These are phyloP conservation scores for Hystrix brachyura DNA, from an alignment of 2,113 vertebrate genomes.

Conservation along the genomic window DNA sequence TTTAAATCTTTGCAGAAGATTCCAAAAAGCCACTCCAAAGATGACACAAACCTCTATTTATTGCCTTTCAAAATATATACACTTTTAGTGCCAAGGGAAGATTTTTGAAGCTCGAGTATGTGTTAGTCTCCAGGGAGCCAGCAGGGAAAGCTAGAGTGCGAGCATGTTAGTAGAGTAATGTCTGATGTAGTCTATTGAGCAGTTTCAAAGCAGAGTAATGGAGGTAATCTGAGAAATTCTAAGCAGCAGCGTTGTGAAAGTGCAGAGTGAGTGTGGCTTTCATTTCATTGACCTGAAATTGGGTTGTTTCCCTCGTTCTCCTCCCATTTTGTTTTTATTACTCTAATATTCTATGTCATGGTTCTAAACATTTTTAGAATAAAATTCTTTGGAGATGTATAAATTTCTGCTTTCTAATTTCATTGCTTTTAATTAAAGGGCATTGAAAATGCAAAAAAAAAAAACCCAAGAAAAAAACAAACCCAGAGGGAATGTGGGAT, in stretches of 20 bases:
- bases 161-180: constrained; percentile 71
- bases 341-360: constrained; percentile 54
- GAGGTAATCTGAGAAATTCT: constrained; percentile 68
- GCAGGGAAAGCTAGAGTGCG: constrained; percentile 61
- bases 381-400: constrained; percentile 20
- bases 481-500: not conserved
- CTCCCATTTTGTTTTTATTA: constrained; percentile 75
- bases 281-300: constrained; percentile 79
- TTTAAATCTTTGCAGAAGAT: constrained; percentile 73
- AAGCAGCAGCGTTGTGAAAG: constrained; percentile 68
- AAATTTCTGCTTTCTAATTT: constrained; percentile 53
- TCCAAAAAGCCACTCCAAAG: constrained; percentile 69
- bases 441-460: not conserved
- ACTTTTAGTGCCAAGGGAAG: constrained; percentile 56
- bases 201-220: constrained; percentile 76
- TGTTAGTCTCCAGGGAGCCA: constrained; percentile 80
- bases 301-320: constrained; percentile 58
- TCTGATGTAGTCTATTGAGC: constrained; percentile 79
- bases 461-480: not conserved
- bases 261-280: constrained; percentile 67
- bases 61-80: constrained; percentile 72
- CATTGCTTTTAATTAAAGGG: constrained; percentile 58
- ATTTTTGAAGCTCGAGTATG: constrained; percentile 79
- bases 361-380: constrained; percentile 72
- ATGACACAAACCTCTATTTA: constrained; percentile 67